phyloP scores from a whole-genome alignment of 2,113 vertebrate species.

The Potamarius usumacintae region DNA sequence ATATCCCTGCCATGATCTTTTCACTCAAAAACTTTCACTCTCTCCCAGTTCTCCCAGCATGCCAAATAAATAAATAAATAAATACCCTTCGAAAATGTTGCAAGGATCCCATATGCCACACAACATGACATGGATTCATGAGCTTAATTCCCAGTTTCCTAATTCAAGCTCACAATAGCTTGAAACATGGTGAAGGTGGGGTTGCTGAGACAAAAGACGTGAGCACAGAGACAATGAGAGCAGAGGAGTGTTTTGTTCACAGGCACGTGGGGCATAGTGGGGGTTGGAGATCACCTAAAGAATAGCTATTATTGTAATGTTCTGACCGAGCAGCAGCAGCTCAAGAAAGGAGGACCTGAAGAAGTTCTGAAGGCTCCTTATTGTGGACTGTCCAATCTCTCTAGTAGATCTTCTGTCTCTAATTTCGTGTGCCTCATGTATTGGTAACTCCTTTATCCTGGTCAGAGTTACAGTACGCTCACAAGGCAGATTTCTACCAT shows the following conservation, averaged over 20 bases:
- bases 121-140: neutral
- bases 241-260: conserved; percentile 29
- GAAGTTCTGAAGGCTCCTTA: neutral
- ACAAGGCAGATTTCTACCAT: neutral
- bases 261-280: conserved; percentile 37
- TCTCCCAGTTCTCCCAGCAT: neutral
- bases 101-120: neutral
- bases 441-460: neutral
- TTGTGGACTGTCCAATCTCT: neutral
- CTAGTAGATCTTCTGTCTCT: neutral
- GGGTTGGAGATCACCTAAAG: conserved; percentile 30
- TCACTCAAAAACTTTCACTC: neutral
- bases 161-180: neutral
- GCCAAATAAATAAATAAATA: neutral
- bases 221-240: neutral
- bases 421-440: neutral
- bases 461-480: neutral
- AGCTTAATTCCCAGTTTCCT: neutral
- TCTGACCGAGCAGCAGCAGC: conserved; percentile 49
- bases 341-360: neutral
- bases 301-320: conserved; percentile 51
- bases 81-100: neutral
- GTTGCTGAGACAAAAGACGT: conserved; percentile 2
- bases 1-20: neutral
- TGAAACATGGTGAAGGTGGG: conserved; percentile 19